Evolutionary conservation across 1,140 invertebrate species (phyloP).

Genomic region (Diprion similis): DNA sequence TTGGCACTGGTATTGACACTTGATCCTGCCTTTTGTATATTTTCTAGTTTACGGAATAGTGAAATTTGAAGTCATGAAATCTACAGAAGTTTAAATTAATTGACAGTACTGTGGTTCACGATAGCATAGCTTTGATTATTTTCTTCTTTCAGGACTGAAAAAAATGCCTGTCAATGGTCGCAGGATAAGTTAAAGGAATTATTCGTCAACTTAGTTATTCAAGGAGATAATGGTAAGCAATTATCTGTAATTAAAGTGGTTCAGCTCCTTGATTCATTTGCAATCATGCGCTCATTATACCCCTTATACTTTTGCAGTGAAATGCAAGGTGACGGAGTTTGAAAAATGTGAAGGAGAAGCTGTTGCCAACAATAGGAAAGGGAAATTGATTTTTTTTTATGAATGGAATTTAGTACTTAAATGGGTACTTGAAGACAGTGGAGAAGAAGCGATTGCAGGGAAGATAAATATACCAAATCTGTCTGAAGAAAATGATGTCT

Average conservation of each 20-base stretch:
- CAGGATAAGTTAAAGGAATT: conserved; percentile 89
- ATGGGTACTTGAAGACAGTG: conserved; percentile 79
- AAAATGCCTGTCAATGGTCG: conserved; percentile 98
- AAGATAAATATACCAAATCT: conserved; percentile 95
- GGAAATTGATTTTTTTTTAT: conserved; percentile 99
- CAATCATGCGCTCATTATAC: too few species aligned
- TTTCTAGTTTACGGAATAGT: neutral
- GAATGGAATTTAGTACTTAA: conserved; percentile 94
- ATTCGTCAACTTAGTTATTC: conserved; percentile 70
- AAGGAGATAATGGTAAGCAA: conserved; percentile 49
- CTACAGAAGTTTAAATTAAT: neutral
- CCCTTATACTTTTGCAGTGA: conserved; percentile 41
- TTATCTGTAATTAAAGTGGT: conserved; percentile 16
- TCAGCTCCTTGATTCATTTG: too few species aligned
- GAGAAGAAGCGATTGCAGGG: conserved; percentile 70
- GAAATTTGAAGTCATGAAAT: conserved; percentile 11
- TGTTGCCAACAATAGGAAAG: conserved; percentile 97
- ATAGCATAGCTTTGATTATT: too few species aligned
- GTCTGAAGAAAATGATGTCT: conserved; percentile 95
- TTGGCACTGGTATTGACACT: conserved; percentile 91
- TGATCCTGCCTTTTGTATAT: conserved; percentile 12
- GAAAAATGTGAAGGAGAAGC: conserved; percentile 95
- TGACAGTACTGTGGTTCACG: neutral
- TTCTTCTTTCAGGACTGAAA: conserved; percentile 82
- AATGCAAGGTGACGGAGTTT: conserved; percentile 80